Evolutionary conservation across 2,797 vertebrate species (phyloP), one percentile per base, ranked within the genome.

Genomic region (Leptatherina wallacei): DNA sequence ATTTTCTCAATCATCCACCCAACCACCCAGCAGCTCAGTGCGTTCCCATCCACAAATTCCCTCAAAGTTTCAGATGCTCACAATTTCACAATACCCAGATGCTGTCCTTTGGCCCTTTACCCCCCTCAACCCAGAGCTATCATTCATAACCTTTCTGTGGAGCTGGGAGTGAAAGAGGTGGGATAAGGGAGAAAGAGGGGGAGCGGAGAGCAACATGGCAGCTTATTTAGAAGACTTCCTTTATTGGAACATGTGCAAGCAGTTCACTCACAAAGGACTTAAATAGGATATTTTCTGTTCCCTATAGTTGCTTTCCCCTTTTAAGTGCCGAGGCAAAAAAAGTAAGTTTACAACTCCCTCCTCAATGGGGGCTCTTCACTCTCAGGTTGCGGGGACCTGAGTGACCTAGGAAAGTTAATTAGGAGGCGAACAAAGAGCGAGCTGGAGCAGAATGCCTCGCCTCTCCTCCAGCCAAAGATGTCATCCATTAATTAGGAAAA

Each of bases 331-430:
- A 96, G 95, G 96, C 95, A 96, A 96, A 96, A 97, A 97, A 98
- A 98, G 97, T 98, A 98, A 99, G 98, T 99, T 99, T 98, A 97
- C 97, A 97, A 97, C 97, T 95, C 94, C 94, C 92, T 91, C 90
- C 95, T 98, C 98, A 98, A 99, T 97, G 95, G 96, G 93, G 94
- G 96, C 97, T 97, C 98, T 99, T 98, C 98, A 98, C 97, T 98
- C 97, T 97, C 97, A 98, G 97, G 97, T 98, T 98, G 95, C 96
- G 95, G 97, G 96, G 98, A 99, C 98, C 98, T 97, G 96, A 96
- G 96, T 99, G 98, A 99, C 98, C 98, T 98, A 96, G 95, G 97
- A 99, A 99, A 99, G 98, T 99, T 99, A 99, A 99, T 99, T 99
- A 99, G 98, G 97, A 98, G 96, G 95, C 95, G 96, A 97, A 99